Percentiles rank a stretch among this genome's conserved stretches.
Evolutionary conservation across 2,113 vertebrate genomes (phyloP).

Genomic region (Actinemys pallida): DNA sequence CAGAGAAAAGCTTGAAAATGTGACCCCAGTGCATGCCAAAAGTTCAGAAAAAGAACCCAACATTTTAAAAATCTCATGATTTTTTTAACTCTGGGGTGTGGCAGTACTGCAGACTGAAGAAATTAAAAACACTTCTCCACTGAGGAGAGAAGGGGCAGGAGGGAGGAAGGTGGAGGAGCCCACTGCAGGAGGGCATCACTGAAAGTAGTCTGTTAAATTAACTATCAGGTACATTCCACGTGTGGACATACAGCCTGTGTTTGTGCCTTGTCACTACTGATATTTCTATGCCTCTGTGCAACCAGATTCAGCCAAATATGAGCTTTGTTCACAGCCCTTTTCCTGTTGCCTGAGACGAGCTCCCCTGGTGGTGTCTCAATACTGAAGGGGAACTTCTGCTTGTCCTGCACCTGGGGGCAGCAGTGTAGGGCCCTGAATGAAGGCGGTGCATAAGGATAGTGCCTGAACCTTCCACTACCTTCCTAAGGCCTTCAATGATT

Average conservation of each 20-base stretch:
- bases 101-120: background rate
- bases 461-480: too few species aligned
- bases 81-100: background rate
- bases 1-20: background rate
- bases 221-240: background rate
- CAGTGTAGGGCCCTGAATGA: background rate
- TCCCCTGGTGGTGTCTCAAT: background rate
- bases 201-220: background rate
- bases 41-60: background rate
- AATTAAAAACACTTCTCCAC: background rate
- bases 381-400: background rate
- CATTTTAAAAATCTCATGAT: background rate
- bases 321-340: constrained; percentile 12
- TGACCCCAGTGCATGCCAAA: background rate
- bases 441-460: background rate
- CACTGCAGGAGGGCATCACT: background rate
- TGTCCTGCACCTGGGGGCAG: background rate
- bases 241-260: background rate
- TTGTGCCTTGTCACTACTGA: background rate
- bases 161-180: too few species aligned
- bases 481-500: too few species aligned
- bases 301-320: background rate
- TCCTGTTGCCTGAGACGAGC: constrained; percentile 43
- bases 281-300: background rate
- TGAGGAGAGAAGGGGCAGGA: background rate